These are phyloP conservation scores for Pyrgilauda ruficollis DNA, from an alignment of 2,113 vertebrate species.

Conservation along the genomic window DNA sequence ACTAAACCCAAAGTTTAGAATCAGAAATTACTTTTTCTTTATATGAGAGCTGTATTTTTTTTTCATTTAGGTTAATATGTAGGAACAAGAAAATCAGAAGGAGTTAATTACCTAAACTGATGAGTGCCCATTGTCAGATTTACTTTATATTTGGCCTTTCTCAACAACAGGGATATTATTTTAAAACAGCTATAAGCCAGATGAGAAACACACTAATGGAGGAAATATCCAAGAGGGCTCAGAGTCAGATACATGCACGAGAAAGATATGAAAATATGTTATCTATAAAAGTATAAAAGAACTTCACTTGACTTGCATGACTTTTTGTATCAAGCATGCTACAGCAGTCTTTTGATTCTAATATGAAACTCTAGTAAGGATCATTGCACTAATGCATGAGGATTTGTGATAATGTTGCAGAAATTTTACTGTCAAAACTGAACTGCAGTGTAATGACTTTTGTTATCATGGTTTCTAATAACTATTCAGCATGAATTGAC, in stretches of 20 bases:
- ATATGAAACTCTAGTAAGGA: slow-evolving; percentile 82
- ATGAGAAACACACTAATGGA: background rate
- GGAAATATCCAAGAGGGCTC: slow-evolving; percentile 16
- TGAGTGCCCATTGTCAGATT: background rate
- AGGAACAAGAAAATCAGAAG: background rate
- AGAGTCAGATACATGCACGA: background rate
- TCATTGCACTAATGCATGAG: slow-evolving; percentile 85
- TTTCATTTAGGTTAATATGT: background rate
- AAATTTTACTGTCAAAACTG: slow-evolving; percentile 87
- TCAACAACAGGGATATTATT: background rate
- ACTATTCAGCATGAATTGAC: slow-evolving; percentile 81
- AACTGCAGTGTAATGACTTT: slow-evolving; percentile 84
- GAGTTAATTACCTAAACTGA: background rate
- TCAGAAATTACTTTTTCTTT: background rate
- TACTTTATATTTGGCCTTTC: background rate
- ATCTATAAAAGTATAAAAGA: slow-evolving; percentile 65
- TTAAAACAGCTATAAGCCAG: background rate
- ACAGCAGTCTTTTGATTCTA: slow-evolving; percentile 77
- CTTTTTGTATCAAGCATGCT: slow-evolving; percentile 75
- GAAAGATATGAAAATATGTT: slow-evolving; percentile 52
- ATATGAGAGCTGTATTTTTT: background rate
- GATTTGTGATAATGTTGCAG: slow-evolving; percentile 87
- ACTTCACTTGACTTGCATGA: slow-evolving; percentile 68
- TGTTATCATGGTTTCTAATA: slow-evolving; percentile 84
- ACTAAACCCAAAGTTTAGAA: background rate